Percentiles rank a stretch among this genome's conserved stretches.
phyloP scores from a whole-genome alignment of 2,797 vertebrate species.

The Sphaeramia orbicularis region DNA sequence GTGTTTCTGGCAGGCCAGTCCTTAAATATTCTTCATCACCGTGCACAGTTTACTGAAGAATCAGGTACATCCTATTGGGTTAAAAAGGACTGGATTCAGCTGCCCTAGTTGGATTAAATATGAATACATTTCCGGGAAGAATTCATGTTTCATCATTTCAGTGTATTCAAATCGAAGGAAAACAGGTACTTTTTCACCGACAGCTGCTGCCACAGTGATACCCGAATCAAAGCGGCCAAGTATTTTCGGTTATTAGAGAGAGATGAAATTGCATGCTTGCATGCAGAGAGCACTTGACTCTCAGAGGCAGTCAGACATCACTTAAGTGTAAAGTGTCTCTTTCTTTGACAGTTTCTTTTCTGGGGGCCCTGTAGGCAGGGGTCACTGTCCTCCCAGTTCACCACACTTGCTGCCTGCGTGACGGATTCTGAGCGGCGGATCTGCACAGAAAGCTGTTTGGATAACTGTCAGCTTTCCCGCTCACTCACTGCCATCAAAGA shows the following conservation, averaged over 20 bases:
- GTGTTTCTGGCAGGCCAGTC: conserved; percentile 36
- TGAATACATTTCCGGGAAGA: conserved; percentile 22
- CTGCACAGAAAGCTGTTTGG: conserved; percentile 73
- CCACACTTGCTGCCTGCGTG: conserved; percentile 56
- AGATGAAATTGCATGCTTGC: conserved; percentile 42
- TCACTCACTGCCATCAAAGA: conserved; percentile 63
- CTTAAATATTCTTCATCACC: conserved; percentile 25
- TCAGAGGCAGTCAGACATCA: conserved; percentile 51
- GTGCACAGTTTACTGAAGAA: conserved; percentile 7
- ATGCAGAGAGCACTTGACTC: conserved; percentile 48
- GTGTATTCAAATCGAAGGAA: conserved; percentile 25
- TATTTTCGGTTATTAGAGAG: conserved; percentile 47
- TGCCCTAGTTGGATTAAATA: neutral
- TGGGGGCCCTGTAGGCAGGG: conserved; percentile 50
- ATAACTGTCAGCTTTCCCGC: conserved; percentile 72
- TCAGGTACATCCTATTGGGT: conserved; percentile 5
- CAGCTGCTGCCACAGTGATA: conserved; percentile 30
- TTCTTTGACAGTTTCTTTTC: conserved; percentile 55
- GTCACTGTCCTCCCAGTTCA: conserved; percentile 60
- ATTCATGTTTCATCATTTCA: conserved; percentile 13
- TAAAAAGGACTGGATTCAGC: conserved; percentile 5
- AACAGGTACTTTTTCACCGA: conserved; percentile 19
- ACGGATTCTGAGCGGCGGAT: conserved; percentile 62
- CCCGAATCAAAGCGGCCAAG: conserved; percentile 26
- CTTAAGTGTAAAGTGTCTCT: conserved; percentile 58